A percentile compares a stretch with the other conserved stretches of the same genome.
phyloP scores from a whole-genome alignment of 2,113 vertebrate species.

The Antechinus stuartii region DNA sequence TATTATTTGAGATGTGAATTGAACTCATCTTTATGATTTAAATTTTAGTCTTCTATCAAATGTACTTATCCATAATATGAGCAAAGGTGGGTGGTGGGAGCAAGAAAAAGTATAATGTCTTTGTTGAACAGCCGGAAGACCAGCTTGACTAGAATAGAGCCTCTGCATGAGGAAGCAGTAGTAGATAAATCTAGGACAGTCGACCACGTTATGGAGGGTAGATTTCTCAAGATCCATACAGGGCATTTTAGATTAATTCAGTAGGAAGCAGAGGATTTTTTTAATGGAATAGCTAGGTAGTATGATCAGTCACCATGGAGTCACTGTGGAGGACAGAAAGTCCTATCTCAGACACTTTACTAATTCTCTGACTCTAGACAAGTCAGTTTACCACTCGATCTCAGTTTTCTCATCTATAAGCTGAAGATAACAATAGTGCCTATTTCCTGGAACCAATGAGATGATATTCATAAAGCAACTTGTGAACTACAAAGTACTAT shows the following conservation, averaged over 20 bases:
- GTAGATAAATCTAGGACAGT: not conserved
- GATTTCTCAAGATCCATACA: not conserved
- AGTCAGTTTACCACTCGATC: not conserved
- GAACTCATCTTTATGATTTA: not conserved
- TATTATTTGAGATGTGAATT: not conserved
- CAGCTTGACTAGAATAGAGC: not conserved
- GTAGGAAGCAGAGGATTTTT: not conserved
- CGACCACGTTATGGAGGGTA: not conserved
- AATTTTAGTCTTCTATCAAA: not conserved
- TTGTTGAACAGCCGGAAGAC: not conserved
- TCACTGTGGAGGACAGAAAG: not conserved
- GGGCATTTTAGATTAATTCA: not conserved
- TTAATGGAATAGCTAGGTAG: not conserved
- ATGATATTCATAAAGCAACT: not conserved
- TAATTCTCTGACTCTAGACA: not conserved
- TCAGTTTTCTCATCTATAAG: not conserved
- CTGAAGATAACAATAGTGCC: not conserved
- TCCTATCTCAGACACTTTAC: not conserved
- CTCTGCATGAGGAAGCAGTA: not conserved
- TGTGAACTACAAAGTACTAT: not conserved
- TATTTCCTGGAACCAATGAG: not conserved
- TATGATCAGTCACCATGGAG: not conserved
- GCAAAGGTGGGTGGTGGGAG: not conserved
- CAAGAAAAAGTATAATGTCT: not conserved
- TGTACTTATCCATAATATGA: not conserved